A percentile compares a stretch with the other conserved stretches of the same genome.
These are phyloP conservation scores for Scylla paramamosain DNA, from an alignment of 1,140 invertebrate genomes.

Conservation along the genomic window DNA sequence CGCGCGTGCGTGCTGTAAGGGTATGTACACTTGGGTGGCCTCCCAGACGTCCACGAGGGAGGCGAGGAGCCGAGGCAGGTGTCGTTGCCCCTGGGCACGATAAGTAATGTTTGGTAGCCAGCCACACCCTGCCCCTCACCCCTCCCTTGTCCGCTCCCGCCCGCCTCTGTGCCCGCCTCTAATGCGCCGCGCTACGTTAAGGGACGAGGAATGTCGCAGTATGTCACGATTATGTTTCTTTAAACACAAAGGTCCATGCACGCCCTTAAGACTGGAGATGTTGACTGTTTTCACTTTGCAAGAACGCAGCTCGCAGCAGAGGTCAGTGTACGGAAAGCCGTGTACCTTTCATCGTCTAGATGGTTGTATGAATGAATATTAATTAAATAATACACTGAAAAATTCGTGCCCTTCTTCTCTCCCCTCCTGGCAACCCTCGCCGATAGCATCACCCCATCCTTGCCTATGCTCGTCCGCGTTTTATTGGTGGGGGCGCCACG, in stretches of 20 bases:
- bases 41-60: neutral
- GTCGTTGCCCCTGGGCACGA: neutral
- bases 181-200: neutral
- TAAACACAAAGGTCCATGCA: too few species aligned
- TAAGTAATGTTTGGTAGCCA: constrained; percentile 14
- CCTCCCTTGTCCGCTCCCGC: neutral
- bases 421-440: neutral
- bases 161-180: neutral
- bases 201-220: neutral
- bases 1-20: neutral
- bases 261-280: too few species aligned
- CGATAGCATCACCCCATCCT: neutral
- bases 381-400: neutral
- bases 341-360: neutral
- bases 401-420: neutral
- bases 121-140: neutral
- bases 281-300: too few species aligned
- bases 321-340: too few species aligned
- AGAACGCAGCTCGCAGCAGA: too few species aligned
- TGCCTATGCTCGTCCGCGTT: neutral
- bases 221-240: too few species aligned
- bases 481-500: neutral
- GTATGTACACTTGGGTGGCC: neutral
- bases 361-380: neutral
- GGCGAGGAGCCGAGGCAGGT: neutral